Evolutionary conservation across 2,113 vertebrate genomes (phyloP).

Genomic region (Pluvialis apricaria): DNA sequence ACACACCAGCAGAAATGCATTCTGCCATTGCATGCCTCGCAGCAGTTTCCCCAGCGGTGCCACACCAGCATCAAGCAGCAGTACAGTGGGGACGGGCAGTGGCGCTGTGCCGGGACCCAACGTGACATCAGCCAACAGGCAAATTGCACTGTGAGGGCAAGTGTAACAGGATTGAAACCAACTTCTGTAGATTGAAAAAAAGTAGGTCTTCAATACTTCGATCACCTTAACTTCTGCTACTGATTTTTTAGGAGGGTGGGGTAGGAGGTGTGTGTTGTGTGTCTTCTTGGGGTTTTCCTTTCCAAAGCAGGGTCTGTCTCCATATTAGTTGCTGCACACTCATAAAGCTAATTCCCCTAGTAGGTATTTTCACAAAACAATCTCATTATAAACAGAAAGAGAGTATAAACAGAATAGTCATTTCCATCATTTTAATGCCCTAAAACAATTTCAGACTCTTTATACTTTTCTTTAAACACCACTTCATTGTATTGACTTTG

Average conservation of each 20-base stretch:
- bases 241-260: accelerated
- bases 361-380: background rate
- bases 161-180: background rate
- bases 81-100: background rate
- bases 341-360: background rate
- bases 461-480: background rate
- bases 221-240: background rate
- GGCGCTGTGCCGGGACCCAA: background rate
- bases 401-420: background rate
- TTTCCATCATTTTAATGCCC: background rate
- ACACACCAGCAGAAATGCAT: background rate
- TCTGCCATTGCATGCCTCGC: background rate
- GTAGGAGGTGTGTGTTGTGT: too few species aligned
- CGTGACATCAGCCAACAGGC: background rate
- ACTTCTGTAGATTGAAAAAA: background rate
- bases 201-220: background rate
- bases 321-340: background rate
- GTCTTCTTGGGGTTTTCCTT: background rate
- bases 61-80: background rate
- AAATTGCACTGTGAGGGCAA: background rate
- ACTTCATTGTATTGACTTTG: background rate
- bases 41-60: background rate
- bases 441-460: background rate
- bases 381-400: background rate
- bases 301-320: background rate